Evolutionary conservation across 2,797 vertebrate genomes (phyloP).

Genomic region (Sphaeramia orbicularis): DNA sequence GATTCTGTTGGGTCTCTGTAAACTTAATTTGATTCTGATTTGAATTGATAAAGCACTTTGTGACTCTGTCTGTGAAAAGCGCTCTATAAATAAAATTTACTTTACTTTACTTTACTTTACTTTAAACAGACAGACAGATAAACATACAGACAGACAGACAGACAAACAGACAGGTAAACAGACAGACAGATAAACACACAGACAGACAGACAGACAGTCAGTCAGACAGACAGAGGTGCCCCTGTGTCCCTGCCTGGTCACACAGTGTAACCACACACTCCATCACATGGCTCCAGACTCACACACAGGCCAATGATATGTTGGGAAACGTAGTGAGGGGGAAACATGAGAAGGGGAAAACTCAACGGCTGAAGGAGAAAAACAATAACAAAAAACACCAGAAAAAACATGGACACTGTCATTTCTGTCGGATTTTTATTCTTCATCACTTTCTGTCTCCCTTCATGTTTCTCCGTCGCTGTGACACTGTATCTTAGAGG

Average conservation of each 20-base stretch:
- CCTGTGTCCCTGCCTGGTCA: constrained; percentile 75
- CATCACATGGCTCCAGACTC: constrained; percentile 71
- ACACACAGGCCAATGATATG: constrained; percentile 80
- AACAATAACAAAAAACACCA: constrained; percentile 74
- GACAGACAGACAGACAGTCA: constrained; percentile 12
- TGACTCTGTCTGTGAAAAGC: no score
- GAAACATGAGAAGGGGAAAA: constrained; percentile 82
- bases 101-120: no score
- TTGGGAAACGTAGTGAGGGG: constrained; percentile 72
- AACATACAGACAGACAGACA: background rate
- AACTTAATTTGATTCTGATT: no score
- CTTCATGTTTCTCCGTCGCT: background rate
- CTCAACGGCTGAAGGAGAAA: constrained; percentile 70
- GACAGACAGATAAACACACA: no score
- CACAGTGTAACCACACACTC: constrained; percentile 77
- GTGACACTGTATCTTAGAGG: background rate
- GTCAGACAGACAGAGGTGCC: constrained; percentile 62
- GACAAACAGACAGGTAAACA: no score
- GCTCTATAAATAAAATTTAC: no score
- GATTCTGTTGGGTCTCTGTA: no score
- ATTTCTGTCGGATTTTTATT: constrained; percentile 22
- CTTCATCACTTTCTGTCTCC: background rate
- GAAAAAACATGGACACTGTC: constrained; percentile 56
- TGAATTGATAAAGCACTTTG: no score
- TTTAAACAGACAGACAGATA: no score